These are phyloP conservation scores for Drosophila orena DNA, from an alignment of 1,140 invertebrate genomes.

Conservation along the genomic window DNA sequence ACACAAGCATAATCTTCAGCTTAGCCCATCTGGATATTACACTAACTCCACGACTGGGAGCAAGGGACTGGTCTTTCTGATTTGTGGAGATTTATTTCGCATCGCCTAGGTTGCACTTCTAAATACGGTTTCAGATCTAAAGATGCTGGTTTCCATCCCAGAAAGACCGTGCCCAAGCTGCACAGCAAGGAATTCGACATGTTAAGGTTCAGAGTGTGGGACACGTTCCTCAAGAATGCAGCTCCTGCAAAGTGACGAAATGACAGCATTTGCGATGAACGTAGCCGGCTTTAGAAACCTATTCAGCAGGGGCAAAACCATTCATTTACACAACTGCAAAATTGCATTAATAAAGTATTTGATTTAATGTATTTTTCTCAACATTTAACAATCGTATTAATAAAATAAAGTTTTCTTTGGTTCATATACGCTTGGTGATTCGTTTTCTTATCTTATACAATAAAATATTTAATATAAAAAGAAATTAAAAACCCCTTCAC, in stretches of 20 bases:
- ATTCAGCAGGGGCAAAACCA: constrained; percentile 29
- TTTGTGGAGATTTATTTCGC: background rate
- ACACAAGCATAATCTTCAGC: constrained; percentile 8
- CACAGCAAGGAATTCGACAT: constrained; percentile 54
- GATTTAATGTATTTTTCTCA: no score
- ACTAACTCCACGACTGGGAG: background rate
- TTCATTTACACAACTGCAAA: background rate
- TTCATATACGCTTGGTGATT: no score
- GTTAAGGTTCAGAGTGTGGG: constrained; percentile 31
- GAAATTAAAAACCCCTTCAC: no score
- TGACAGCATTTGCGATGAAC: constrained; percentile 2
- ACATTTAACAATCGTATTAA: no score
- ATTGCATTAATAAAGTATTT: no score
- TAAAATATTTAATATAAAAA: no score
- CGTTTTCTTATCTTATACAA: no score
- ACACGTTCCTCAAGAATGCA: constrained; percentile 13
- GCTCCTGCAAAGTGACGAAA: background rate
- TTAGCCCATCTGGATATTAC: constrained; percentile 17
- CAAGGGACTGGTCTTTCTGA: background rate
- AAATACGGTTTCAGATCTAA: constrained; percentile 34
- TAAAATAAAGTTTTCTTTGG: no score
- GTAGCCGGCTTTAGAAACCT: no score
- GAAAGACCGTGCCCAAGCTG: no score
- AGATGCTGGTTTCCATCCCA: constrained; percentile 22
- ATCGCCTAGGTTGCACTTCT: constrained; percentile 50